A percentile compares a stretch with the other conserved stretches of the same genome.
These are phyloP conservation scores for Leuciscus waleckii DNA, from an alignment of 2,797 vertebrate genomes.

Conservation along the genomic window DNA sequence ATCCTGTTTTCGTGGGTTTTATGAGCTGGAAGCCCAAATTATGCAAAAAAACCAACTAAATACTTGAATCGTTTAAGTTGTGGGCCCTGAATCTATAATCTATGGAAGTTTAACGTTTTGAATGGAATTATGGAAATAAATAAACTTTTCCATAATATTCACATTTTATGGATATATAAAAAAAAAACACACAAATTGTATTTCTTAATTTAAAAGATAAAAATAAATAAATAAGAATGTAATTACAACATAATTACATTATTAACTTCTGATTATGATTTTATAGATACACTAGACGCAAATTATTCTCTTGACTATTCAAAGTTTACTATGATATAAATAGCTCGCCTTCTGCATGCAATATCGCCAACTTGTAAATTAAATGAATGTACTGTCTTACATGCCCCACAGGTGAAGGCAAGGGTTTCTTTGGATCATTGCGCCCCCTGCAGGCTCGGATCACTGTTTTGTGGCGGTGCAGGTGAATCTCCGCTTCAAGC, in stretches of 20 bases:
- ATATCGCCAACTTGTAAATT: not conserved
- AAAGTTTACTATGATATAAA: not conserved
- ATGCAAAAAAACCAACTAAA: no score
- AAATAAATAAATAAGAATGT: not conserved
- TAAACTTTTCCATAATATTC: no score
- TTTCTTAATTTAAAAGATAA: no score
- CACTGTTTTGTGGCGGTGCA: constrained; percentile 98
- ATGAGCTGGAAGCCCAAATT: no score
- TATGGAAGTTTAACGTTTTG: no score
- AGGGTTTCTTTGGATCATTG: constrained; percentile 91
- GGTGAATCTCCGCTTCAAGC: constrained; percentile 96
- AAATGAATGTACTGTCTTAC: constrained; percentile 75
- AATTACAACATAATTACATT: not conserved
- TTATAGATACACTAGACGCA: not conserved
- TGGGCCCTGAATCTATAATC: no score
- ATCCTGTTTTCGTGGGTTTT: no score
- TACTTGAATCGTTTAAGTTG: no score
- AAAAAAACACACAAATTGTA: no score
- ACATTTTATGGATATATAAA: no score
- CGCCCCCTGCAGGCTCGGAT: constrained; percentile 96
- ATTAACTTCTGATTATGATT: not conserved
- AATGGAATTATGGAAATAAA: no score
- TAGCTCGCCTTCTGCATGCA: not conserved
- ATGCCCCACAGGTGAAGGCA: constrained; percentile 91
- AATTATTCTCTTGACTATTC: not conserved